Evolutionary conservation across 2,888 invertebrate species (phyloP).

Genomic region (Margaritifera margaritifera): DNA sequence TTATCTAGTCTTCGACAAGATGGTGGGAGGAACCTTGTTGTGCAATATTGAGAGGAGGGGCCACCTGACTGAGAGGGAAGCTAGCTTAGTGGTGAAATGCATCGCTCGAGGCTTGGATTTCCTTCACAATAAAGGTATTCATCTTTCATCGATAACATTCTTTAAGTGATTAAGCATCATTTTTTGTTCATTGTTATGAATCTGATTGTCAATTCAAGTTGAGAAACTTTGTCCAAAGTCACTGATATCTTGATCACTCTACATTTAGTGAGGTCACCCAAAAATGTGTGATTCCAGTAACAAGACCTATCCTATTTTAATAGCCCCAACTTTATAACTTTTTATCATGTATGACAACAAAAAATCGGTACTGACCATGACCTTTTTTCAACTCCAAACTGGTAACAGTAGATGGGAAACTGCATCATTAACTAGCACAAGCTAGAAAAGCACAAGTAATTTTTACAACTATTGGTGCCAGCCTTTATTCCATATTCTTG

Average conservation of each 20-base stretch:
- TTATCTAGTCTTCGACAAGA: constrained; percentile 98
- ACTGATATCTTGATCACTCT: background rate
- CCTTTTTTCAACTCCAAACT: too few relatives aligned
- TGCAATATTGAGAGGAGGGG: constrained; percentile 93
- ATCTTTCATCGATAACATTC: background rate
- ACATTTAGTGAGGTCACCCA: background rate
- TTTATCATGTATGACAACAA: background rate
- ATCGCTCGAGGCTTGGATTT: constrained; percentile 95
- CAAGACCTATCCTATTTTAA: too few relatives aligned
- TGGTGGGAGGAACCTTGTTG: constrained; percentile 91
- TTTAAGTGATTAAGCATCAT: background rate
- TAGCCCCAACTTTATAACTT: too few relatives aligned
- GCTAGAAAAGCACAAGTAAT: too few relatives aligned
- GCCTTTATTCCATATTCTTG: too few relatives aligned
- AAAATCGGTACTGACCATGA: too few relatives aligned
- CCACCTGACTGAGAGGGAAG: constrained; percentile 96
- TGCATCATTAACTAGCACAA: too few relatives aligned
- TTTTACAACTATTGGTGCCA: too few relatives aligned
- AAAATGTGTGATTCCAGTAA: too few relatives aligned
- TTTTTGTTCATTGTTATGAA: background rate
- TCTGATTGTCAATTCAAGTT: too few relatives aligned
- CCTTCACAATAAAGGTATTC: constrained; percentile 87
- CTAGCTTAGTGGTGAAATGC: constrained; percentile 93
- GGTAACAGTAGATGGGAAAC: too few relatives aligned
- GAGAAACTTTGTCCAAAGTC: too few relatives aligned